Evolutionary conservation across 2,797 vertebrate species (phyloP).

Genomic region (Pelochelys cantorii): DNA sequence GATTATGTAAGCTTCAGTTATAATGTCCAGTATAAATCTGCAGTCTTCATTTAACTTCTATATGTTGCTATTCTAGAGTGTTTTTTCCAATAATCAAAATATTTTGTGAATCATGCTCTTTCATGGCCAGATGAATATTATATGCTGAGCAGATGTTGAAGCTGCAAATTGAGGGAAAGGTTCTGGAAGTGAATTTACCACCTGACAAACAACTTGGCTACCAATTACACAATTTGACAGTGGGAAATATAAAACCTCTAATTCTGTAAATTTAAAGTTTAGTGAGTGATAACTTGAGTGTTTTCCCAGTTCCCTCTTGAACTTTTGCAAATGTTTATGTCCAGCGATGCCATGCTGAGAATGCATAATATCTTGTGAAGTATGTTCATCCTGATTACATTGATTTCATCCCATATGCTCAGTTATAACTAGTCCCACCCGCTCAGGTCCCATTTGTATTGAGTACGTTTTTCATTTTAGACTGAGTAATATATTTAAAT

Average conservation of each 20-base stretch:
- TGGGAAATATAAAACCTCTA: background rate
- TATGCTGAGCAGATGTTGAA: background rate
- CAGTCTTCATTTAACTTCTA: background rate
- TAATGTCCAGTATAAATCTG: background rate
- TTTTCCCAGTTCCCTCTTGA: slow-evolving; percentile 14
- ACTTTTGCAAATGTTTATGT: slow-evolving; percentile 9
- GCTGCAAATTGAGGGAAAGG: background rate
- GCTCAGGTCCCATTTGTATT: background rate
- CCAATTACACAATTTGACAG: slow-evolving; percentile 1
- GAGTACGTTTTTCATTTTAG: background rate
- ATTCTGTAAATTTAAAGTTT: slow-evolving; percentile 23
- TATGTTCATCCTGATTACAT: slow-evolving; percentile 36
- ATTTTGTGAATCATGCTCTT: background rate
- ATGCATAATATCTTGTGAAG: slow-evolving; percentile 21
- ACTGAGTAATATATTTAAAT: background rate
- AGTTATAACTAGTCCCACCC: slow-evolving; percentile 11
- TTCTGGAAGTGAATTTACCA: background rate
- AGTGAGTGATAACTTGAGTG: background rate
- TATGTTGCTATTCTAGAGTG: background rate
- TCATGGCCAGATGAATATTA: background rate
- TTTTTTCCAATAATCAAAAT: background rate
- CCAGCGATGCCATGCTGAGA: background rate
- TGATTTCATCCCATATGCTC: background rate
- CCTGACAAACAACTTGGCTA: background rate
- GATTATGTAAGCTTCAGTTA: background rate